phyloP scores from a whole-genome alignment of 2,113 vertebrate genomes.

The Pipa parva region DNA sequence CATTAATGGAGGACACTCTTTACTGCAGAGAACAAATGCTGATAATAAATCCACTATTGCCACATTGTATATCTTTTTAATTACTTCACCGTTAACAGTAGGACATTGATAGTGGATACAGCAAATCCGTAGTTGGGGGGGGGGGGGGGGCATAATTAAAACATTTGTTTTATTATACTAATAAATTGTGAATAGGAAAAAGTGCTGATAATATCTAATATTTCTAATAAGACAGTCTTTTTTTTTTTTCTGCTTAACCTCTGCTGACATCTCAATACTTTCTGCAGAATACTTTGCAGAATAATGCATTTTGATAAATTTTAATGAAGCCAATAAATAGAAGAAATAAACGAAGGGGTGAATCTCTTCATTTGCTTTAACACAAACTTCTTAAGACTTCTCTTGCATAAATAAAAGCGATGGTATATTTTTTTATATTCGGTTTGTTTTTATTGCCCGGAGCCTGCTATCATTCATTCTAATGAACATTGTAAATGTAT shows the following conservation, averaged over 20 bases:
- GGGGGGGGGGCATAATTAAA: constrained; percentile 14
- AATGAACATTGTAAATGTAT: constrained; percentile 44
- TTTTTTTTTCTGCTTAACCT: constrained; percentile 7
- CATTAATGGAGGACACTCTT: constrained; percentile 72
- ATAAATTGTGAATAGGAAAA: constrained; percentile 28
- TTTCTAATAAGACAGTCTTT: constrained; percentile 23
- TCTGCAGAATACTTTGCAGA: constrained; percentile 21
- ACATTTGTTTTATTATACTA: constrained; percentile 20
- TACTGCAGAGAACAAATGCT: constrained; percentile 47
- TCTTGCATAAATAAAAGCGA: constrained; percentile 37
- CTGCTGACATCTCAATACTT: constrained; percentile 14
- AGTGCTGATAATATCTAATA: constrained; percentile 26
- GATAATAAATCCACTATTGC: constrained; percentile 54
- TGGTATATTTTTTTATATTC: constrained; percentile 42
- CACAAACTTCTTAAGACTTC: constrained; percentile 35
- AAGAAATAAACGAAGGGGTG: constrained; percentile 33
- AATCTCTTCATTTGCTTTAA: constrained; percentile 31
- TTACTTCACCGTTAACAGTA: constrained; percentile 47
- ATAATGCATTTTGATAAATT: constrained; percentile 24
- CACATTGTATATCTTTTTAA: constrained; percentile 45
- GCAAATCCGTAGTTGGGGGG: constrained; percentile 7
- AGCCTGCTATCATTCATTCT: constrained; percentile 40
- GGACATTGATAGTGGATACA: constrained; percentile 45
- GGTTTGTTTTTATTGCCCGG: constrained; percentile 42
- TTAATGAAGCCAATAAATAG: constrained; percentile 36